These are phyloP conservation scores for Lasiurus cinereus DNA, from an alignment of 2,113 vertebrate species.

Conservation along the genomic window DNA sequence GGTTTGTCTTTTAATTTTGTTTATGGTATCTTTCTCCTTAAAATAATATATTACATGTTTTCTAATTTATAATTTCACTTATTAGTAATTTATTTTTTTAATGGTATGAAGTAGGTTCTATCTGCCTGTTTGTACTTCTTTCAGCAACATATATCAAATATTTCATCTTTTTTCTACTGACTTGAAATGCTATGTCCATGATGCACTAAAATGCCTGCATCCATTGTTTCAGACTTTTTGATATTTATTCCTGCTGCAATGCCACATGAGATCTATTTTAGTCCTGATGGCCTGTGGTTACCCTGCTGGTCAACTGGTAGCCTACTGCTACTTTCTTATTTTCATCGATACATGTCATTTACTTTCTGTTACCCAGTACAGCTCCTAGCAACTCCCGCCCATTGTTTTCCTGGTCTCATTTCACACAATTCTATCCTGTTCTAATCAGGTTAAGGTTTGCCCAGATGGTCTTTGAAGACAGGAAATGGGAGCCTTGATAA, in stretches of 20 bases:
- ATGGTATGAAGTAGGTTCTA: not conserved
- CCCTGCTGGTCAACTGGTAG: not conserved
- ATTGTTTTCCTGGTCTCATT: not conserved
- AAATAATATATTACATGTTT: not conserved
- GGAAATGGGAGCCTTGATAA: not conserved
- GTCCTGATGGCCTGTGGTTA: conserved; percentile 4
- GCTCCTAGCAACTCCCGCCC: not conserved
- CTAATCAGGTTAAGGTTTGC: not conserved
- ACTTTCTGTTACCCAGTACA: not conserved
- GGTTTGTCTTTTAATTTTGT: not conserved
- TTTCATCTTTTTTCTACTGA: not conserved
- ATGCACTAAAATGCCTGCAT: not conserved
- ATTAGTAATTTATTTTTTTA: conserved; percentile 27
- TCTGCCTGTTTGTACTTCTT: not conserved
- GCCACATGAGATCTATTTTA: not conserved
- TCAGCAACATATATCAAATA: not conserved
- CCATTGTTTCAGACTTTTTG: not conserved
- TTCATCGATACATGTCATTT: not conserved
- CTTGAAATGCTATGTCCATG: not conserved
- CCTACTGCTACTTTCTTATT: not conserved
- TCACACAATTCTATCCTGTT: not conserved
- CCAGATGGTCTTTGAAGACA: not conserved
- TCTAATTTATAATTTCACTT: not conserved
- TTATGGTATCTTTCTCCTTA: not conserved
- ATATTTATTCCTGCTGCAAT: not conserved